Percentiles rank a stretch among this genome's conserved stretches.
Evolutionary conservation across 2,888 invertebrate species (phyloP).

Genomic region (Drosophila anomalipes): DNA sequence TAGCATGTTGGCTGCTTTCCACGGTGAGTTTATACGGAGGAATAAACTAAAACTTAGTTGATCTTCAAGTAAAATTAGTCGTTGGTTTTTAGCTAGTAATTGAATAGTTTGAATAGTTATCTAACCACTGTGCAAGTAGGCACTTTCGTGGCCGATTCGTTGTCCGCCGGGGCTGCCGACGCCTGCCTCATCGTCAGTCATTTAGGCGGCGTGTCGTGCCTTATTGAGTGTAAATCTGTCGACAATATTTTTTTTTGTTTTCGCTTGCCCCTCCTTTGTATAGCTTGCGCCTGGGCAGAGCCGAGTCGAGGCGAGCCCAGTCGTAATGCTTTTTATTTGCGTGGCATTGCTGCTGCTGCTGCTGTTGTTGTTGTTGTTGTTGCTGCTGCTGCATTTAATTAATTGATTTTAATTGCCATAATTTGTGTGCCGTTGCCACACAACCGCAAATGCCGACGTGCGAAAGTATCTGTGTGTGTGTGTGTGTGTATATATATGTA

Average conservation of each 20-base stretch:
- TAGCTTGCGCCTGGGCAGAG: conserved; percentile 50
- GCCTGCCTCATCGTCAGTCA: conserved; percentile 68
- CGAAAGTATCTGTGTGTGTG: conserved; percentile 25
- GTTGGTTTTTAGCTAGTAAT: background rate
- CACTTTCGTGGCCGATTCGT: conserved; percentile 36
- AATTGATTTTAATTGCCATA: conserved; percentile 83
- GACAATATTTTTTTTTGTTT: conserved; percentile 58
- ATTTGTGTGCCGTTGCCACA: conserved; percentile 82
- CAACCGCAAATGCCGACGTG: conserved; percentile 72
- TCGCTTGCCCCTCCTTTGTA: conserved; percentile 14
- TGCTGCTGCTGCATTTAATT: conserved; percentile 79
- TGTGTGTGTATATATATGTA: conserved; percentile 20
- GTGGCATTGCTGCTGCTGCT: conserved; percentile 32
- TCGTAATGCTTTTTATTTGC: conserved; percentile 57
- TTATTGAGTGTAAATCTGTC: conserved; percentile 79
- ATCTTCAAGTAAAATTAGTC: background rate
- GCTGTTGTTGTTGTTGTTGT: conserved; percentile 1
- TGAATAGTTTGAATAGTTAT: background rate
- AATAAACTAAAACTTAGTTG: background rate
- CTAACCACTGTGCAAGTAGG: conserved; percentile 46
- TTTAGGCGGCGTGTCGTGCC: conserved; percentile 79
- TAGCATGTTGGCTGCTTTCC: background rate
- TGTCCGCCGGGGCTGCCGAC: conserved; percentile 42
- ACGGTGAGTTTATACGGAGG: background rate
- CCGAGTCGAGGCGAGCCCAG: conserved; percentile 41